Base-by-base conservation (phyloP, 2,888 invertebrate genomes). In the Venusia cambrica region DNA sequence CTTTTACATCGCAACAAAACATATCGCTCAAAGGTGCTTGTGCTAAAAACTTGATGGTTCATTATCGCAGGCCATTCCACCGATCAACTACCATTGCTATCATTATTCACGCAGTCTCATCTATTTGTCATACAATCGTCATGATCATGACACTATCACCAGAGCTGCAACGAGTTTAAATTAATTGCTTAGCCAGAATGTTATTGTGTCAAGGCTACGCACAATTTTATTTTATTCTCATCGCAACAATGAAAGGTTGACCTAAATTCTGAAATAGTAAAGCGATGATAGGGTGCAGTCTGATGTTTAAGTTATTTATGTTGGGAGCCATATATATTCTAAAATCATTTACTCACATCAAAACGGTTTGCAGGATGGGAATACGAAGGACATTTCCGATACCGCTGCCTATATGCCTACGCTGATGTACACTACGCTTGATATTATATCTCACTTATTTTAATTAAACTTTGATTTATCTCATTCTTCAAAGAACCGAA, bases 141-240 rank as follows among this genome's bases (percentile, higher is more conserved):
- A 34, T 26, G 21, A 15, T 31, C 27, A 59, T 57, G 74, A 73
- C 74, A 64, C 51, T 54, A 73, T 72, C 76, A 62, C 64, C 54
- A 56, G n/a, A n/a, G n/a, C 75, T 72, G 73, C 73, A 52, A 57
- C 65, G 24, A 38, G 54, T 51, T 51, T 59, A 63, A 73, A 74
- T 81, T 78, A 83, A 83, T 79, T 77, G 75, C 68, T 64, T 63
- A 59, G 69, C 74, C 73, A 69, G 78, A 83, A 83, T 81, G 75
- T 78, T 84, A 79, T 77, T 68, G 65, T 81, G 85, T 73, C 85
- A 85, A 83, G 85, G 84, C 52, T 70, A 51, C 43, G 49, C 48
- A 40, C 62, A 60, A 55, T 67, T 66, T 67, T 61, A 68, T 71
- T 62, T 64, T 54, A 54, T 62, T 54, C 56, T n/a, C n/a, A n/a